Base-by-base conservation (phyloP, 2,797 vertebrate genomes). In the Aplochiton taeniatus region DNA sequence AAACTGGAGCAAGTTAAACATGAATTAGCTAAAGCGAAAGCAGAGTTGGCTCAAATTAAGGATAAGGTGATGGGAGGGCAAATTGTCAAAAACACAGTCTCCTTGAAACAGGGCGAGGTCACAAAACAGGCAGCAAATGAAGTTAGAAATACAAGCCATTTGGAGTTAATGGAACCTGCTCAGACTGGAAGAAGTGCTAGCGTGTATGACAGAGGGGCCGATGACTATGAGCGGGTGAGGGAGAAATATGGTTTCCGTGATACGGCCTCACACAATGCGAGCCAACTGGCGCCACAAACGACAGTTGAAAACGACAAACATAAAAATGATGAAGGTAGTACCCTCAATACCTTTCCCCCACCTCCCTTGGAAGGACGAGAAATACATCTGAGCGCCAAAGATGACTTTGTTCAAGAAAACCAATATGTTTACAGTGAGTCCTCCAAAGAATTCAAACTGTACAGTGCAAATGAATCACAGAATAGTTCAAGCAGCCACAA, bases 391-490 rank as follows among this genome's bases (percentile, higher is more conserved):
- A 68, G 41, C 18, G 41, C 52, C 43, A 72, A 79, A 64, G 8
- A 60, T 46, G 71, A 4, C 16, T 55, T 80, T 9, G 13, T 61
- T 16, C 65, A 49, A 69, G 87, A 82, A 18, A 77, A 71, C 69
- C 70, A 77, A 0, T 84, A 74, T 75, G 70, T 85, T 73, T 84
- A 88, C 70, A 86, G 74, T 66, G 83, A 90, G 56, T 68, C 82
- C 57, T 81, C 80, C 19, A 90, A 90, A 85, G 81, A 90, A 59
- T 83, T 87, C 56, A 88, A 85, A 69, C 73, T 87, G 74, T 76
- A 70, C 8, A 63, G 48, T 71, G 41, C 19, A 61, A 71, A 79
- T 65, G 43, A 69, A 75, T 67, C 49, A 49, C 31, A 42, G 63
- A 10, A 19, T 7, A n/a, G 52, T 50, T 68, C 18, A 73, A 63